phyloP scores from a whole-genome alignment of 2,113 vertebrate species.

The Corapipo altera region DNA sequence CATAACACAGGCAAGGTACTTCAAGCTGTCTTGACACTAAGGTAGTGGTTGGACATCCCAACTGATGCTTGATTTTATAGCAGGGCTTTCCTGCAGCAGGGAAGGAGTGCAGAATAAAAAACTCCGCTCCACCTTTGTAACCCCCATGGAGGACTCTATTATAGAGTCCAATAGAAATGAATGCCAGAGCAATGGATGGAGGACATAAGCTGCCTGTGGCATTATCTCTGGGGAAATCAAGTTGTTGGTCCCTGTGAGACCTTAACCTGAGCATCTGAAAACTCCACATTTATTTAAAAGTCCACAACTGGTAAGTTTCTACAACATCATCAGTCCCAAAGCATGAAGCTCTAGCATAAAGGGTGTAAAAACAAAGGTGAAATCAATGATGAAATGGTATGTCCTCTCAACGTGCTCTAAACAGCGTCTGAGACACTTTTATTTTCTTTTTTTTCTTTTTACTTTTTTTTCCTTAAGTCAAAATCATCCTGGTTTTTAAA shows the following conservation, averaged over 20 bases:
- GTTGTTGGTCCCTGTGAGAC: not conserved
- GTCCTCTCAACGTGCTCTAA: not conserved
- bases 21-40: not conserved
- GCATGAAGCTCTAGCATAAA: not conserved
- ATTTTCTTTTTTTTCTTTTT: not conserved
- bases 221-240: conserved; percentile 6
- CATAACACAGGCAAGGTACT: not conserved
- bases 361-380: not conserved
- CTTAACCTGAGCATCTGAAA: not conserved
- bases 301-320: not conserved
- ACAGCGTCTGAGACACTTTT: not conserved
- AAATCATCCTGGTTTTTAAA: not conserved
- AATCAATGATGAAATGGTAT: not conserved
- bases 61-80: not conserved
- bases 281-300: not conserved
- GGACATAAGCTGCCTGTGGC: not conserved
- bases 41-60: not conserved
- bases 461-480: not conserved
- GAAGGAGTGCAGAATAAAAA: not conserved
- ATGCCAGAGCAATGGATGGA: not conserved
- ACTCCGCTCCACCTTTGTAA: not conserved
- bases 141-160: not conserved
- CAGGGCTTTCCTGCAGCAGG: not conserved
- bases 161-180: not conserved
- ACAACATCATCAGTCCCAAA: not conserved